These are phyloP conservation scores for Spea hammondii DNA, from an alignment of 2,797 vertebrate genomes.

Conservation along the genomic window DNA sequence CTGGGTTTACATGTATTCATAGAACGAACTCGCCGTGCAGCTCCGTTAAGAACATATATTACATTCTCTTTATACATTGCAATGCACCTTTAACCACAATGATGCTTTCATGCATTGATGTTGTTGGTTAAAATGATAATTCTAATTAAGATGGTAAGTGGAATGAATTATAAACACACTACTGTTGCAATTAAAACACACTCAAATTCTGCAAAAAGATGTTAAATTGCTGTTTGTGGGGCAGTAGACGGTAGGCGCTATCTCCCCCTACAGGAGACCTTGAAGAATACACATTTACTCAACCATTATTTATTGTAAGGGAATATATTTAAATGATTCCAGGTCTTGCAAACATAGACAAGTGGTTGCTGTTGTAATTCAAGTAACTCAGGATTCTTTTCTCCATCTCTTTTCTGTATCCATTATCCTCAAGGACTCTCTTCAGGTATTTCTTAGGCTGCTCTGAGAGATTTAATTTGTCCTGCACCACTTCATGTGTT, in stretches of 20 bases:
- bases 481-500: conserved; percentile 57
- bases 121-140: neutral
- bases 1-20: neutral
- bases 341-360: conserved; percentile 80
- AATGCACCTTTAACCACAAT: neutral
- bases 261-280: conserved; percentile 37
- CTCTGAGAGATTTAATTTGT: conserved; percentile 56
- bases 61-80: conserved; percentile 1
- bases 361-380: conserved; percentile 76
- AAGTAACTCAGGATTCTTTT: conserved; percentile 73
- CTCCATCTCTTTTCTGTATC: conserved; percentile 64
- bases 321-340: conserved; percentile 61
- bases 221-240: neutral
- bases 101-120: conserved; percentile 1
- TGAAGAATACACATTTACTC: neutral
- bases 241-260: neutral
- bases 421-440: conserved; percentile 53
- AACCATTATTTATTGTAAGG: neutral
- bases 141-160: neutral
- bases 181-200: neutral
- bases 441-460: conserved; percentile 57
- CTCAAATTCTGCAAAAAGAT: neutral
- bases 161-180: conserved; percentile 2
- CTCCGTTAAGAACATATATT: conserved; percentile 16
- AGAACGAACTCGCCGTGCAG: neutral